phyloP scores from a whole-genome alignment of 2,797 vertebrate species.

The Anabas testudineus region DNA sequence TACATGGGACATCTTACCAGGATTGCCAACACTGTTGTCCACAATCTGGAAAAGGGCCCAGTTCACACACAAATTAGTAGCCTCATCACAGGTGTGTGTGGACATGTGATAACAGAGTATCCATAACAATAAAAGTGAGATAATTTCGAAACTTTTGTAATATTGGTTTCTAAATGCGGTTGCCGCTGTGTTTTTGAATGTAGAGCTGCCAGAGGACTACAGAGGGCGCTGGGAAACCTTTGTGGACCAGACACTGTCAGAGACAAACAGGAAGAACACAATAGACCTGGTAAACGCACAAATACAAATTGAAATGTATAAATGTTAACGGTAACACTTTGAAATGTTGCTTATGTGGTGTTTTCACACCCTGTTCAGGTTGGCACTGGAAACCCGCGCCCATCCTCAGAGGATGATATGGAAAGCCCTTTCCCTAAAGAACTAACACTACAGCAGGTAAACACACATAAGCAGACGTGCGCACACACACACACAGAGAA shows the following conservation, averaged over 20 bases:
- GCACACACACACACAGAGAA: background rate
- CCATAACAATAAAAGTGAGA: background rate
- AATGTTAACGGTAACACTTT: background rate
- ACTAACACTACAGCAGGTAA: slow-evolving; percentile 96
- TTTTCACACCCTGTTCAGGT: slow-evolving; percentile 80
- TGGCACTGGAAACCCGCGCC: slow-evolving; percentile 92
- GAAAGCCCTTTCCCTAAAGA: slow-evolving; percentile 95
- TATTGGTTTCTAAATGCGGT: background rate
- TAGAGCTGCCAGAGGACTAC: slow-evolving; percentile 95
- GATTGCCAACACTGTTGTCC: slow-evolving; percentile 96
- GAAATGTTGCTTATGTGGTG: background rate
- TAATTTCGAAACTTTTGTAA: background rate
- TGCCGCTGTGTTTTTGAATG: slow-evolving; percentile 21
- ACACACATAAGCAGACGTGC: background rate
- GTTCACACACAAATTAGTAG: slow-evolving; percentile 81
- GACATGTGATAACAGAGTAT: background rate
- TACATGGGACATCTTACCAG: slow-evolving; percentile 99
- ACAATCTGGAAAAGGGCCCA: slow-evolving; percentile 94
- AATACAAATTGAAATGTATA: no score
- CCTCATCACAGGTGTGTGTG: slow-evolving; percentile 71
- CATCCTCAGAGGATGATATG: slow-evolving; percentile 96
- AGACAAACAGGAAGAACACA: slow-evolving; percentile 95
- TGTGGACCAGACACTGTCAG: slow-evolving; percentile 92
- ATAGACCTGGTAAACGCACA: slow-evolving; percentile 90
- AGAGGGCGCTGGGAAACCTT: slow-evolving; percentile 97